Conservation (phyloP, 1,140 invertebrate genomes). For the Cardiocondyla obscurior region DNA sequence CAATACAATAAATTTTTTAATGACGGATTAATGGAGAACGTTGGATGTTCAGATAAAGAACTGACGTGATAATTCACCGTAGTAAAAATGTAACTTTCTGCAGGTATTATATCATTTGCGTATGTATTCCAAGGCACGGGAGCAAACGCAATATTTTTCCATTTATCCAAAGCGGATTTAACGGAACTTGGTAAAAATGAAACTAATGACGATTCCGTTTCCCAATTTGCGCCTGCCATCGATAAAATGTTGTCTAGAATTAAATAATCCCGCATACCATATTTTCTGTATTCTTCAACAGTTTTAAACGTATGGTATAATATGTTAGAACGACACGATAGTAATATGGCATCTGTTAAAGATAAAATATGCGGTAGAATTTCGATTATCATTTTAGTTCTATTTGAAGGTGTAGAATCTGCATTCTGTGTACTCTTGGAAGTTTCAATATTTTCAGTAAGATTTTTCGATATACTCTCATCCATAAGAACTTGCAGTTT, state of each 20-base stretch:
- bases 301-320: slow-evolving; percentile 85
- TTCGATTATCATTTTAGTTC: slow-evolving; percentile 84
- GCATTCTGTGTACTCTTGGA: slow-evolving; percentile 73
- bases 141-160: slow-evolving; percentile 85
- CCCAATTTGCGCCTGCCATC: slow-evolving; percentile 85
- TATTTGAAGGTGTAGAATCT: slow-evolving; percentile 70
- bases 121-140: slow-evolving; percentile 87
- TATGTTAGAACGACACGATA: slow-evolving; percentile 83
- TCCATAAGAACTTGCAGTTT: slow-evolving; percentile 89
- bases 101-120: slow-evolving; percentile 91
- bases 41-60: slow-evolving; percentile 85
- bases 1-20: slow-evolving; percentile 88
- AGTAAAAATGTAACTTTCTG: slow-evolving; percentile 90
- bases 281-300: slow-evolving; percentile 82
- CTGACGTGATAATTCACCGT: slow-evolving; percentile 86
- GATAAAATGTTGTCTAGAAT: slow-evolving; percentile 86
- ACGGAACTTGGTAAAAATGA: slow-evolving; percentile 85
- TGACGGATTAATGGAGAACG: slow-evolving; percentile 88
- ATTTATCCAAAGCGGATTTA: slow-evolving; percentile 86
- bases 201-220: slow-evolving; percentile 85
- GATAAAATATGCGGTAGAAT: slow-evolving; percentile 86
- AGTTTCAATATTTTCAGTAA: slow-evolving; percentile 76
- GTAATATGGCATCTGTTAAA: slow-evolving; percentile 86
- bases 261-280: slow-evolving; percentile 83
- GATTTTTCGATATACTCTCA: slow-evolving; percentile 78